phyloP scores from a whole-genome alignment of 2,113 vertebrate species.

The Stigmatopora nigra region DNA sequence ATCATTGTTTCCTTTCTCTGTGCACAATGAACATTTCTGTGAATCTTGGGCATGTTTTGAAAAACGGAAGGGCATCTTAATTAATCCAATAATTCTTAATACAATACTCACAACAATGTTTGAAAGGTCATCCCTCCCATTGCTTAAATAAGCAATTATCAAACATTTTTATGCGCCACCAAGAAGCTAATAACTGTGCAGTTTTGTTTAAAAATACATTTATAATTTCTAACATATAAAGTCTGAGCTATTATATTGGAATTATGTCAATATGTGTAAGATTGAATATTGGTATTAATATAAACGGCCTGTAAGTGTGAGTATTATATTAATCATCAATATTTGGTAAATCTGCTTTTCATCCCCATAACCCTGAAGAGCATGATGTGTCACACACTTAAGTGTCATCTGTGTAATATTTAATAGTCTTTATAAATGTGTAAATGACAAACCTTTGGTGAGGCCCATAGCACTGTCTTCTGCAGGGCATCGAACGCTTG shows the following conservation, averaged over 20 bases:
- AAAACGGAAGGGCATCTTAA: conserved; percentile 1
- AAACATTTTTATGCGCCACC: background rate
- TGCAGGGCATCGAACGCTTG: conserved; percentile 89
- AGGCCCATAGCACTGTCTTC: conserved; percentile 30
- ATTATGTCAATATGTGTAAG: background rate
- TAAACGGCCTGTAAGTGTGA: background rate
- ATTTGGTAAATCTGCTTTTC: background rate
- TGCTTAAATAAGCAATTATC: too few species aligned
- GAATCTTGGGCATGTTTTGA: conserved; percentile 22
- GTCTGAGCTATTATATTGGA: background rate
- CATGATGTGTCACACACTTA: background rate
- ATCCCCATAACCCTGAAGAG: conserved; percentile 18
- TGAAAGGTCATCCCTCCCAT: background rate
- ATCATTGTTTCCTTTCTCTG: background rate
- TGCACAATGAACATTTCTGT: conserved; percentile 16
- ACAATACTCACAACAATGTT: background rate
- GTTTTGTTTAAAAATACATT: background rate
- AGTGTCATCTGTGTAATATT: background rate
- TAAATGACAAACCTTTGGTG: background rate
- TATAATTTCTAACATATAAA: background rate
- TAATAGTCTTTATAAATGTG: conserved; percentile 19
- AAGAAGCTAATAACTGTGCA: background rate
- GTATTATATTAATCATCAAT: background rate
- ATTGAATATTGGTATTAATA: background rate
- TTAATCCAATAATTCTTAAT: background rate